phyloP scores from a whole-genome alignment of 2,888 invertebrate species.

The Abrostola tripartita region DNA sequence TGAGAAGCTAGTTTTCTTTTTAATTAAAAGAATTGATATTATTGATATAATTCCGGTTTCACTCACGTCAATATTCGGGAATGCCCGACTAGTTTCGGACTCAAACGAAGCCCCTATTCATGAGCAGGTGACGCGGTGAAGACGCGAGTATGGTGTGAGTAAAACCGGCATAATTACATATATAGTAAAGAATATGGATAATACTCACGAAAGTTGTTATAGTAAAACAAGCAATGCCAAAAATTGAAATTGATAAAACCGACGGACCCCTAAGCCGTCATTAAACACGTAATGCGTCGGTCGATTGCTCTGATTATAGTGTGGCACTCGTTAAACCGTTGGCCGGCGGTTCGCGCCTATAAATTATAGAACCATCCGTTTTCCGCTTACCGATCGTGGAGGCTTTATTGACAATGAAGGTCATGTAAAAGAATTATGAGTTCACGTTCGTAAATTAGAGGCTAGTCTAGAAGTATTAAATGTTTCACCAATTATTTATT shows the following conservation, averaged over 20 bases:
- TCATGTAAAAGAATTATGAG: background rate
- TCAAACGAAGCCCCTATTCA: too few relatives aligned
- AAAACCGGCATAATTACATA: too few relatives aligned
- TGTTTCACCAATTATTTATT: background rate
- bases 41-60: too few relatives aligned
- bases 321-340: conserved; percentile 38
- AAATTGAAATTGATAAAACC: background rate
- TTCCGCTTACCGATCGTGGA: conserved; percentile 22
- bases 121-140: too few relatives aligned
- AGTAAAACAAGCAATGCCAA: too few relatives aligned
- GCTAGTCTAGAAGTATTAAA: background rate
- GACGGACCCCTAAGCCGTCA: conserved; percentile 21
- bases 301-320: conserved; percentile 52
- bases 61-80: too few relatives aligned
- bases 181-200: too few relatives aligned
- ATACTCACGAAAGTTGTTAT: too few relatives aligned
- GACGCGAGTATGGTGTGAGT: too few relatives aligned
- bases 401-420: conserved; percentile 30
- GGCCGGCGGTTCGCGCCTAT: conserved; percentile 34
- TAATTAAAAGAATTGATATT: too few relatives aligned
- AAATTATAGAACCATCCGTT: conserved; percentile 46
- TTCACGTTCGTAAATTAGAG: background rate
- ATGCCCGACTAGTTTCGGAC: too few relatives aligned
- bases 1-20: too few relatives aligned
- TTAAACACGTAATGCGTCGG: conserved; percentile 44